Base-by-base conservation (phyloP, 2,113 vertebrate species). In the Aegotheles bennettii region DNA sequence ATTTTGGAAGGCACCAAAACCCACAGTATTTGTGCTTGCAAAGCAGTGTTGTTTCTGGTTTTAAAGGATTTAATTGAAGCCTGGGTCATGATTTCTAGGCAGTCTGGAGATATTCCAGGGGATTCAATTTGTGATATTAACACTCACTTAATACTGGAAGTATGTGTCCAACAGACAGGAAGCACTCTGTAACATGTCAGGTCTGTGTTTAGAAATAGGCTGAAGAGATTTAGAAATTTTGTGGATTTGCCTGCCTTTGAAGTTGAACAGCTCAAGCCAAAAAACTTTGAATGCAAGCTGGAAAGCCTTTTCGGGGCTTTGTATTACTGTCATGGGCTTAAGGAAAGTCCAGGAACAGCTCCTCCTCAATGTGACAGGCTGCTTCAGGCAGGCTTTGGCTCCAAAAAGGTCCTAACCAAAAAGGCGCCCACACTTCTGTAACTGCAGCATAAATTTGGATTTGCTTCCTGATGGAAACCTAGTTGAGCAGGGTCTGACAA, bases 51-150 rank as follows among this genome's bases (percentile, higher is more conserved):
- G 45, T 73, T 94, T 78, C 91, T 93, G 91, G 69, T 60, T 95
- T 95, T 84, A 95, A 93, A 76, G 91, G 93, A 91, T 94, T 94
- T 93, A 69, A 87, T 87, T 91, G 87, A 84, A 95, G 95, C 84
- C 94, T 92, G 94, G 95, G 89, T 95, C 91, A 73, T 96, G 84
- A 95, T 95, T 91, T 95, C 84, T 87, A 95, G 80, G 81, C 91
- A 95, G 93, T 82, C 91, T 93, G 93, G 94, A 95, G 70, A 79
- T 91, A 95, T 95, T 95, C 94, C 94, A 95, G 45, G 26, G 93
- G 91, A 95, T 94, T 95, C 84, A 50, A 10, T 89, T 76, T 75
- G 74, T 82, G 80, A 89, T 89, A 93, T 76, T 95, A 93, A 81
- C 0, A 3, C 53, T 93, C 17, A 7, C 65, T 95, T 89, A 89